A percentile compares a stretch with the other conserved stretches of the same genome.
Conservation (phyloP, 2,797 vertebrate genomes). For the Paguma larvata region DNA sequence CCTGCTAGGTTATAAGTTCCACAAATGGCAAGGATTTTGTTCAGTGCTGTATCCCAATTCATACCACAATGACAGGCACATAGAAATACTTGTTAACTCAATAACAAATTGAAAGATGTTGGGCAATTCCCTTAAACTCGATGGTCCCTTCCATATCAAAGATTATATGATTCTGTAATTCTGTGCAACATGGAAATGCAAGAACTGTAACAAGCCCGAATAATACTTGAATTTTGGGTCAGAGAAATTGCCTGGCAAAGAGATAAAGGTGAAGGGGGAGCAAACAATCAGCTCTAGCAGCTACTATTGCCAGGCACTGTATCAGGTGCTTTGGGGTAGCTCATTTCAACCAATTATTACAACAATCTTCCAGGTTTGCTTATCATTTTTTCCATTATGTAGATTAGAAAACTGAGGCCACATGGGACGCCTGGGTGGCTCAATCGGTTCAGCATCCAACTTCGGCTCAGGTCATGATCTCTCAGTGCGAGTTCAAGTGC, state of each 20-base stretch:
- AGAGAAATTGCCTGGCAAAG: neutral
- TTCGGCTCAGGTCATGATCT: too few relatives aligned
- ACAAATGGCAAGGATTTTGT: neutral
- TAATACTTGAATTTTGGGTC: neutral
- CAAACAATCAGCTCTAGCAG: neutral
- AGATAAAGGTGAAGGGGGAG: neutral
- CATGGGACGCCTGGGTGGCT: too few relatives aligned
- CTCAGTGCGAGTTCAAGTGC: too few relatives aligned
- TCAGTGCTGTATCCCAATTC: neutral
- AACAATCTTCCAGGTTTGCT: neutral
- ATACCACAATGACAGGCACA: neutral
- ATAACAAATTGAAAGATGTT: conserved; percentile 30
- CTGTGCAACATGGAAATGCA: neutral
- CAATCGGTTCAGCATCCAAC: too few relatives aligned
- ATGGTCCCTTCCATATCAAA: neutral
- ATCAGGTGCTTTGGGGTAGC: neutral
- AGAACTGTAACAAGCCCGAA: neutral
- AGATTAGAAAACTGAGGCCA: neutral
- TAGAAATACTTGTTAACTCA: neutral
- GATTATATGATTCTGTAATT: conserved; percentile 10
- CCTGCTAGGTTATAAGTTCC: neutral
- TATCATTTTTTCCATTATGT: neutral
- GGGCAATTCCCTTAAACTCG: conserved; percentile 5
- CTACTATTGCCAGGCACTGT: neutral
- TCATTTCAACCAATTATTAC: neutral